phyloP scores from a whole-genome alignment of 2,888 invertebrate species.

The Atrina japonica region DNA sequence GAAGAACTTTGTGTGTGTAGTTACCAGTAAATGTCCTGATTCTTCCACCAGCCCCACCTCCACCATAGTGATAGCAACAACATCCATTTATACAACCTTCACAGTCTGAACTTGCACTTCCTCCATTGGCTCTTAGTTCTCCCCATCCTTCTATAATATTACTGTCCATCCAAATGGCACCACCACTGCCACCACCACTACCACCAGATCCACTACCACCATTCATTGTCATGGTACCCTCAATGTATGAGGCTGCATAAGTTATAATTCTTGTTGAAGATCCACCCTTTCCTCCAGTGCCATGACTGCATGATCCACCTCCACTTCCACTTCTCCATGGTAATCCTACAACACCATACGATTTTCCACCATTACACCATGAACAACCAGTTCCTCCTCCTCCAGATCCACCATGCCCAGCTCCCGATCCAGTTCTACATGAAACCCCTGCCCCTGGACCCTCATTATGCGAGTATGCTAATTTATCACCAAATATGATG shows the following conservation, averaged over 20 bases:
- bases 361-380: conserved; percentile 34
- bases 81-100: conserved; percentile 6
- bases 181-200: conserved; percentile 68
- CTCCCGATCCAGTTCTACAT: conserved; percentile 57
- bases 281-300: conserved; percentile 53
- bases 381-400: conserved; percentile 50
- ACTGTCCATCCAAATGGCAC: conserved; percentile 66
- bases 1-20: conserved; percentile 56
- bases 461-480: conserved; percentile 44
- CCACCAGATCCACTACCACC: conserved; percentile 51
- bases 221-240: conserved; percentile 56
- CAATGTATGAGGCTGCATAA: conserved; percentile 47
- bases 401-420: conserved; percentile 61
- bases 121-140: conserved; percentile 52
- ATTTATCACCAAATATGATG: conserved; percentile 48
- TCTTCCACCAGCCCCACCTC: conserved; percentile 68
- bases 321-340: conserved; percentile 65
- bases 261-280: conserved; percentile 52
- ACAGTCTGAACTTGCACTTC: conserved; percentile 42
- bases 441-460: conserved; percentile 57
- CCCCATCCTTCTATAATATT: conserved; percentile 68
- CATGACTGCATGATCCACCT: conserved; percentile 57
- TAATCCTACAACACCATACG: conserved; percentile 37
- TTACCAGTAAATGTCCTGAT: conserved; percentile 54
- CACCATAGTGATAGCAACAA: conserved; percentile 54